Conservation (phyloP, 2,797 vertebrate genomes). For the Aselliscus stoliczkanus region DNA sequence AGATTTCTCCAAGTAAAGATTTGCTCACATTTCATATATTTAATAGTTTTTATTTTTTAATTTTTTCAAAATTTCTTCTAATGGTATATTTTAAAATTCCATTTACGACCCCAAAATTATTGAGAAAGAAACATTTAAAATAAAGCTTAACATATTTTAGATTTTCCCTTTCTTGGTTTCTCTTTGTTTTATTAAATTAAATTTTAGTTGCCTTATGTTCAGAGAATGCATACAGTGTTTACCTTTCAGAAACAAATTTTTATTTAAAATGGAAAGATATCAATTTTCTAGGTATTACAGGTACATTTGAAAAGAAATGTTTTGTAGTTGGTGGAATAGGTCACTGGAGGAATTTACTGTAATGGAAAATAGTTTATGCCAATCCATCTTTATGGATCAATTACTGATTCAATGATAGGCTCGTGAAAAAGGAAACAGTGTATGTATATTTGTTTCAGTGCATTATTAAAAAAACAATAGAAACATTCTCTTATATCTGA, state of each 20-base stretch:
- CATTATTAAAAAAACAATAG: background rate
- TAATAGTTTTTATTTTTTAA: background rate
- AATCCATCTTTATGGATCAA: background rate
- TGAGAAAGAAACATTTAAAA: background rate
- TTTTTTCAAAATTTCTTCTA: background rate
- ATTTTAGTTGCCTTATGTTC: background rate
- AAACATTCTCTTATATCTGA: background rate
- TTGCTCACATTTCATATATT: background rate
- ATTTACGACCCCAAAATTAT: background rate
- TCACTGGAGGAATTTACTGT: background rate
- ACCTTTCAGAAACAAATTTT: background rate
- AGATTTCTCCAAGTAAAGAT: background rate
- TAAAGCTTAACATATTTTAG: background rate
- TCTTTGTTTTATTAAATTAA: background rate
- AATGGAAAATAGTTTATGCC: background rate
- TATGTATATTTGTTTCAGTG: background rate
- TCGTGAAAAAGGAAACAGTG: background rate
- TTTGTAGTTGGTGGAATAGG: background rate
- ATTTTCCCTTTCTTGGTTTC: background rate
- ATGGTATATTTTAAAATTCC: background rate
- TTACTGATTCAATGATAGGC: background rate
- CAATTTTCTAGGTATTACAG: background rate
- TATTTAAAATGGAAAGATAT: background rate
- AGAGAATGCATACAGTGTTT: background rate
- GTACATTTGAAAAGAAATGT: background rate